A percentile compares a stretch with the other conserved stretches of the same genome.
Evolutionary conservation across 37 sponge, comb jelly and placozoan species (phyloP).

Genomic region (Aphrocallistes beatrix): DNA sequence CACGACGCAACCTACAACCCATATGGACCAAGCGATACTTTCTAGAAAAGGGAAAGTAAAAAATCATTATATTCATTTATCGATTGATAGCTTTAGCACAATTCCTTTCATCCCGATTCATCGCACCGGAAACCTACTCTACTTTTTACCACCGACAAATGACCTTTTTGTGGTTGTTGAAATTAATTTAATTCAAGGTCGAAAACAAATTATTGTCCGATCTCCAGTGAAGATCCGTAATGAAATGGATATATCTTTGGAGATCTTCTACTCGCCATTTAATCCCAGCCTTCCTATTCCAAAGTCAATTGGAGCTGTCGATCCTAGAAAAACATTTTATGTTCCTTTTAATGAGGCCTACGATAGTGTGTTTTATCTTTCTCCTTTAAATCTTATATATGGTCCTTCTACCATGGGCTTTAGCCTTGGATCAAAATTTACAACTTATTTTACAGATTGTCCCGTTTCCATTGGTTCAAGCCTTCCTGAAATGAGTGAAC

Average conservation of each 20-base stretch:
- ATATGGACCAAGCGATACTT: background rate
- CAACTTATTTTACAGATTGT: background rate
- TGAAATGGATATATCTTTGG: background rate
- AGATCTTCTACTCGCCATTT: background rate
- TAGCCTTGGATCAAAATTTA: background rate
- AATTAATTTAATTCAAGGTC: background rate
- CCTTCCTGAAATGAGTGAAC: background rate
- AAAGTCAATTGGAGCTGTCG: slow-evolving; percentile 2
- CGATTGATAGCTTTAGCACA: background rate
- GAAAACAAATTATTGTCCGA: background rate
- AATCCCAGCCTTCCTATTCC: background rate
- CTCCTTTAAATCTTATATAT: slow-evolving; percentile 6
- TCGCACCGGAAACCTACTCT: background rate
- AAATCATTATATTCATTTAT: background rate
- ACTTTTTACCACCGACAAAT: background rate
- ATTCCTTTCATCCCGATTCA: background rate
- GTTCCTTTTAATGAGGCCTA: slow-evolving; percentile 31
- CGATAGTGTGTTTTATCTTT: slow-evolving; percentile 14
- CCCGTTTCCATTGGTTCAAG: background rate
- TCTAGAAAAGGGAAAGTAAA: background rate
- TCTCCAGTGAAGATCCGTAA: slow-evolving; percentile 7
- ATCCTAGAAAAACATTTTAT: slow-evolving; percentile 25
- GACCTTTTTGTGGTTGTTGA: background rate
- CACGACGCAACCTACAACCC: background rate
- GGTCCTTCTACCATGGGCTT: background rate